Conservation (phyloP, 2,797 vertebrate genomes). For the Bothrops alternatus region DNA sequence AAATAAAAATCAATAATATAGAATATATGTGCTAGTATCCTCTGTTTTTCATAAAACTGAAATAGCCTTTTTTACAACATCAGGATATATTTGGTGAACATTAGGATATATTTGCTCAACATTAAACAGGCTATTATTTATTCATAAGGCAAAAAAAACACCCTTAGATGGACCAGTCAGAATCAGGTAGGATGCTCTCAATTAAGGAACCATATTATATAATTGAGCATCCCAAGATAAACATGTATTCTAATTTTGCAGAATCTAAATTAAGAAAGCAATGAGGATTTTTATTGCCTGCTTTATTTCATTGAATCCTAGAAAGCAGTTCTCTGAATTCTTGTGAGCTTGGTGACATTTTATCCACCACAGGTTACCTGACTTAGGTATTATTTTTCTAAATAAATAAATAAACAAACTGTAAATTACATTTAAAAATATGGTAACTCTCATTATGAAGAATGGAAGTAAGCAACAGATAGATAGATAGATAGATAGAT, state of each 20-base stretch:
- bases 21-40: background rate
- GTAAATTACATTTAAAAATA: background rate
- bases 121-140: constrained; percentile 26
- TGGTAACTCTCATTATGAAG: background rate
- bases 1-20: background rate
- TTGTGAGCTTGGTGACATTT: background rate
- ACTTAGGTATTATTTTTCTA: background rate
- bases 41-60: constrained; percentile 5
- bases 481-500: no score
- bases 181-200: constrained; percentile 27
- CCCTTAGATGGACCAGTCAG: constrained; percentile 10
- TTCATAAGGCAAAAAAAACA: background rate
- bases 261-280: background rate
- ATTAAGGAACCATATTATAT: constrained; percentile 39
- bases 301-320: background rate
- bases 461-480: background rate
- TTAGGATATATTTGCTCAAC: constrained; percentile 34
- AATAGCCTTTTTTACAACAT: background rate
- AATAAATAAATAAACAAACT: no score
- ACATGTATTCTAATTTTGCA: background rate
- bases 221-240: constrained; percentile 37
- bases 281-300: background rate
- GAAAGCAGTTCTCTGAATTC: background rate
- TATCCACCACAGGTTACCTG: background rate
- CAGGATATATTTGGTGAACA: background rate